phyloP scores from a whole-genome alignment of 92 coral and sea anemone species.

The Porites lobata region DNA sequence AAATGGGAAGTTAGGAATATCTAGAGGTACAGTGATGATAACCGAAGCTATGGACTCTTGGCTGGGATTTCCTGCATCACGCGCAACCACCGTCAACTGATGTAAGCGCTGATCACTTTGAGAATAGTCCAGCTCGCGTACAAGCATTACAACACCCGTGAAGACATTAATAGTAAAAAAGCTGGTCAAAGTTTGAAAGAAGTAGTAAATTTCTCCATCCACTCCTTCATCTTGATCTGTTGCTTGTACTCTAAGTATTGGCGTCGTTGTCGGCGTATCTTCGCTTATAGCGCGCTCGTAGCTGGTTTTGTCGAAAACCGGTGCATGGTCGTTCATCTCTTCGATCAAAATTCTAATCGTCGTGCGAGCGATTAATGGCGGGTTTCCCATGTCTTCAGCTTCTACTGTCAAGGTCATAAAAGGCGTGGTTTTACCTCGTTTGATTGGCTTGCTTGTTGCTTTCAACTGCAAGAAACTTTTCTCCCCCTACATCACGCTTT shows the following conservation, averaged over 20 bases:
- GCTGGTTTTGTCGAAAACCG: conserved; percentile 61
- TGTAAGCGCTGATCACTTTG: conserved; percentile 49
- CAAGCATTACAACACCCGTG: conserved; percentile 69
- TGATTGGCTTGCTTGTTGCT: conserved; percentile 72
- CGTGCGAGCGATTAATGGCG: conserved; percentile 56
- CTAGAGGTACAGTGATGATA: conserved; percentile 63
- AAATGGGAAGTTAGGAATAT: conserved; percentile 62
- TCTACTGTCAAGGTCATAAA: conserved; percentile 62
- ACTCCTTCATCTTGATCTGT: conserved; percentile 71
- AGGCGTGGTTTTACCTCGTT: conserved; percentile 35
- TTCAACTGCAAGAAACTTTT: conserved; percentile 68
- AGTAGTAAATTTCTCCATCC: conserved; percentile 74
- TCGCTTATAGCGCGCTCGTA: conserved; percentile 72
- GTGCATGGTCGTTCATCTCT: conserved; percentile 64
- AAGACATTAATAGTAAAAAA: conserved; percentile 78
- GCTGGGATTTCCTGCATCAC: conserved; percentile 74
- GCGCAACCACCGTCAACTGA: conserved; percentile 68
- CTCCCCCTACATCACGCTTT: conserved; percentile 46
- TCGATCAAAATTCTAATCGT: conserved; percentile 54
- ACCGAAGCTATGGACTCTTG: conserved; percentile 60
- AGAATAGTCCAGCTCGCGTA: conserved; percentile 70
- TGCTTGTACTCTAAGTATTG: conserved; percentile 71
- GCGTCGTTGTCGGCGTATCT: conserved; percentile 52
- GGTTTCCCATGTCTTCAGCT: conserved; percentile 78
- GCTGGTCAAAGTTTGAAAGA: conserved; percentile 53